Evolutionary conservation across 1,140 invertebrate species (phyloP).

Genomic region (Asobara japonica): DNA sequence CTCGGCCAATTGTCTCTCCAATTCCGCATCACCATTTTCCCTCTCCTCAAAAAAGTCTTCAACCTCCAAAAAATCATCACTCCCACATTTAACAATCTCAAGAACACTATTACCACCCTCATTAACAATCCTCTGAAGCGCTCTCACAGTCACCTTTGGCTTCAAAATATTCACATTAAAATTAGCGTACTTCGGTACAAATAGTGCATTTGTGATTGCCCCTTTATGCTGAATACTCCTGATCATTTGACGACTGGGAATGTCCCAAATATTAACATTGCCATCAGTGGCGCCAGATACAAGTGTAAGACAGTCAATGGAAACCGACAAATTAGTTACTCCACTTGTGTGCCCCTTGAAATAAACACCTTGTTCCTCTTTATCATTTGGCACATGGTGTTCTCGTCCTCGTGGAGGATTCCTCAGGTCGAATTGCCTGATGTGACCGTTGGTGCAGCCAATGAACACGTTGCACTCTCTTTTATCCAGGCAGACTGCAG

Average conservation of each 20-base stretch:
- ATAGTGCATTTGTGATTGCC: conserved; percentile 75
- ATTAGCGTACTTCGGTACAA: conserved; percentile 65
- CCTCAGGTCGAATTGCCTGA: conserved; percentile 75
- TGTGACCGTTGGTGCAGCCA: conserved; percentile 76
- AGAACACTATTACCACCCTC: conserved; percentile 46
- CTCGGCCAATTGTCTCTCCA: conserved; percentile 41
- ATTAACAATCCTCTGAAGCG: conserved; percentile 55
- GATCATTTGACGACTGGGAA: conserved; percentile 76
- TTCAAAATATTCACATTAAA: conserved; percentile 60
- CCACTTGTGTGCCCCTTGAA: conserved; percentile 75
- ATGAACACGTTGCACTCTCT: conserved; percentile 79
- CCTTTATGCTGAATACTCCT: conserved; percentile 78
- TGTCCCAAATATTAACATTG: conserved; percentile 82
- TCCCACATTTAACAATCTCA: conserved; percentile 48
- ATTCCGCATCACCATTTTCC: background rate
- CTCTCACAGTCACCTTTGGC: conserved; percentile 55
- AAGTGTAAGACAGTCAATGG: conserved; percentile 74
- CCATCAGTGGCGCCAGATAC: conserved; percentile 80
- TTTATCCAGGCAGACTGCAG: conserved; percentile 75
- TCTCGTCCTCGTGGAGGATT: conserved; percentile 75
- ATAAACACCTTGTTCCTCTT: conserved; percentile 44
- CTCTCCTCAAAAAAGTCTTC: conserved; percentile 33
- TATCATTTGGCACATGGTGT: conserved; percentile 69
- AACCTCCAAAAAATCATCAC: conserved; percentile 52
- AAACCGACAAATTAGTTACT: conserved; percentile 77